Percentiles rank a stretch among this genome's conserved stretches.
phyloP scores from a whole-genome alignment of 2,797 vertebrate species.

The Micrastur ruficollis region DNA sequence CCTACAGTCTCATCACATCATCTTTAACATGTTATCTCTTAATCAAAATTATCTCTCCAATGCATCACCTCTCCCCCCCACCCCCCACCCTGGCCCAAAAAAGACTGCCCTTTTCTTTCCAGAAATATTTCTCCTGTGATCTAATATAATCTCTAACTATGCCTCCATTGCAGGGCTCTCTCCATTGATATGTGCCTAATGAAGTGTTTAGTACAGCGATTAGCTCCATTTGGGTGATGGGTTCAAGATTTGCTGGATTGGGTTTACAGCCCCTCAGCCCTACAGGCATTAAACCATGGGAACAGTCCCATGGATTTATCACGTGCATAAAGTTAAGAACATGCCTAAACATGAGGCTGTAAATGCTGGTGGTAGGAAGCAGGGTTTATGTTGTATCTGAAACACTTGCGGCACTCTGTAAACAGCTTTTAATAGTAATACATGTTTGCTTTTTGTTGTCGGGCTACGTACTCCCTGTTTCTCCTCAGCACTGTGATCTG shows the following conservation, averaged over 20 bases:
- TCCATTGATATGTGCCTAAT: not conserved
- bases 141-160: accelerated
- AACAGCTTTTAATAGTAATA: not conserved
- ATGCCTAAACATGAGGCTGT: not conserved
- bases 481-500: not conserved
- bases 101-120: not conserved
- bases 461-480: not conserved
- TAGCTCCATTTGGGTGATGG: not conserved
- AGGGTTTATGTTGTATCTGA: not conserved
- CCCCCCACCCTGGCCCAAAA: too few relatives aligned
- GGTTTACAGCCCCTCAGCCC: not conserved
- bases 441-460: not conserved
- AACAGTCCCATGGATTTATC: not conserved
- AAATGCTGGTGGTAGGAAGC: not conserved
- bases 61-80: too few relatives aligned
- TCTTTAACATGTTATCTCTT: not conserved
- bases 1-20: not conserved
- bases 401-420: not conserved
- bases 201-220: accelerated
- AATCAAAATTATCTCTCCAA: not conserved
- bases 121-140: not conserved
- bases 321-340: not conserved
- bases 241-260: not conserved
- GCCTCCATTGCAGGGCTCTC: not conserved
- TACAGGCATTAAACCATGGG: not conserved